A percentile compares a stretch with the other conserved stretches of the same genome.
These are phyloP conservation scores for Danio aesculapii DNA, from an alignment of 2,797 vertebrate genomes.

Conservation along the genomic window DNA sequence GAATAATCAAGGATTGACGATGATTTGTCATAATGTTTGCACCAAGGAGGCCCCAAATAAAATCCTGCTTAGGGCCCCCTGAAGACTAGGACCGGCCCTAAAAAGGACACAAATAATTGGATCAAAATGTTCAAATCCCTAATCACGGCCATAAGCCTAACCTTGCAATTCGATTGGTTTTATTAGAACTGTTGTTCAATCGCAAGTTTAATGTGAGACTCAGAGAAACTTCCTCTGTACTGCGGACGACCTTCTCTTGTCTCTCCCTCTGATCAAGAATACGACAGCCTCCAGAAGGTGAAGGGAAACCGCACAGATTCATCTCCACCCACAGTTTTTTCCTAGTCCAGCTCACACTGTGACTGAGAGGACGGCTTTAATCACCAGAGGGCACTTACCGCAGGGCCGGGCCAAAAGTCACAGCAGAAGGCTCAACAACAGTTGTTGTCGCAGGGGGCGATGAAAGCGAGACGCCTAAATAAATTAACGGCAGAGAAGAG, in stretches of 20 bases:
- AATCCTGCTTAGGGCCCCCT: too few species aligned
- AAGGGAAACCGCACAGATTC: not conserved
- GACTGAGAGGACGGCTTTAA: conserved; percentile 21
- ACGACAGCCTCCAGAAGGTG: not conserved
- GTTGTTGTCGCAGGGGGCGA: conserved; percentile 24
- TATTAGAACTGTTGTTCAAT: too few species aligned
- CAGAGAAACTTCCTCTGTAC: too few species aligned
- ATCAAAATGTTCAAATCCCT: too few species aligned
- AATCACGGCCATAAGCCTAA: too few species aligned
- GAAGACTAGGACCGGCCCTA: too few species aligned
- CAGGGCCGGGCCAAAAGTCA: conserved; percentile 5
- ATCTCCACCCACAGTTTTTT: conserved; percentile 18
- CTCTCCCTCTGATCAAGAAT: conserved; percentile 8
- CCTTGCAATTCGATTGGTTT: too few species aligned
- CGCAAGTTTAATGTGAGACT: too few species aligned
- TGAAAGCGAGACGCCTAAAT: conserved; percentile 27
- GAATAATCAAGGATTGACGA: too few species aligned
- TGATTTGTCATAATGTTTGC: too few species aligned
- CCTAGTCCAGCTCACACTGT: not conserved
- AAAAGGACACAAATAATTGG: too few species aligned
- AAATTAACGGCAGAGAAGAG: conserved; percentile 38
- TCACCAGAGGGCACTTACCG: not conserved
- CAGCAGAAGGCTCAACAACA: conserved; percentile 37
- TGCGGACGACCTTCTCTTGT: conserved; percentile 3
- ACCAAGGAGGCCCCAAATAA: too few species aligned